phyloP scores from a whole-genome alignment of 2,888 invertebrate genomes.

The Ischnus inquisitorius region DNA sequence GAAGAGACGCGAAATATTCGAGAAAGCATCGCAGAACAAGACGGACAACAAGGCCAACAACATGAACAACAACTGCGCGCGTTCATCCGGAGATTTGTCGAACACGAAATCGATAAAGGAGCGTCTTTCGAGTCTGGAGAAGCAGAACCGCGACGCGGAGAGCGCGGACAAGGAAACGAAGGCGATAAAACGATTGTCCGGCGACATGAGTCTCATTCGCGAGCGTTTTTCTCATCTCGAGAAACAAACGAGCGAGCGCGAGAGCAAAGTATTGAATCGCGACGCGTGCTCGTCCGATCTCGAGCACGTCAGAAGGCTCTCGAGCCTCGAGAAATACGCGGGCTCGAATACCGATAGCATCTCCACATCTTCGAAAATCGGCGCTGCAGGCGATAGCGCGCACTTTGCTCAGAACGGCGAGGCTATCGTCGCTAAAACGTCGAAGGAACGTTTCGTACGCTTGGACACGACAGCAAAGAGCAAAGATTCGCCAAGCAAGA shows the following conservation, averaged over 20 bases:
- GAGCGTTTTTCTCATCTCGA: conserved; percentile 89
- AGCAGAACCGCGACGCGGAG: conserved; percentile 87
- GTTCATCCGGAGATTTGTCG: conserved; percentile 88
- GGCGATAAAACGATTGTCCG: conserved; percentile 86
- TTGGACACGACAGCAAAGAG: conserved; percentile 86
- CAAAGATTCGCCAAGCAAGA: conserved; percentile 83
- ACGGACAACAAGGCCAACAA: conserved; percentile 79
- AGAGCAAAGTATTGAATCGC: conserved; percentile 72
- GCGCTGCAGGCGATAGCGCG: conserved; percentile 45
- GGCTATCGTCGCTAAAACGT: conserved; percentile 67
- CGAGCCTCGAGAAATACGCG: conserved; percentile 74
- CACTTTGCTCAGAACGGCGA: conserved; percentile 75
- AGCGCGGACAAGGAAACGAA: conserved; percentile 85
- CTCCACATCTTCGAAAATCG: not conserved
- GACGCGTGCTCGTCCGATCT: conserved; percentile 75
- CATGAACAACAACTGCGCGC: conserved; percentile 44
- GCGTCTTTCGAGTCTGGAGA: conserved; percentile 90
- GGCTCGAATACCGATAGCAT: not conserved
- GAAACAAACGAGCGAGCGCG: conserved; percentile 84
- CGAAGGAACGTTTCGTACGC: conserved; percentile 86
- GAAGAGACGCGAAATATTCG: conserved; percentile 94
- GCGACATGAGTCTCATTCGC: conserved; percentile 89
- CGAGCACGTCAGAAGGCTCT: conserved; percentile 79
- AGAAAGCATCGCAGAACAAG: conserved; percentile 87
- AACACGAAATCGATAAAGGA: conserved; percentile 91